Percentiles rank a stretch among this genome's conserved stretches.
Conservation (phyloP, 1,140 invertebrate species). For the Mesaphorura yosii region DNA sequence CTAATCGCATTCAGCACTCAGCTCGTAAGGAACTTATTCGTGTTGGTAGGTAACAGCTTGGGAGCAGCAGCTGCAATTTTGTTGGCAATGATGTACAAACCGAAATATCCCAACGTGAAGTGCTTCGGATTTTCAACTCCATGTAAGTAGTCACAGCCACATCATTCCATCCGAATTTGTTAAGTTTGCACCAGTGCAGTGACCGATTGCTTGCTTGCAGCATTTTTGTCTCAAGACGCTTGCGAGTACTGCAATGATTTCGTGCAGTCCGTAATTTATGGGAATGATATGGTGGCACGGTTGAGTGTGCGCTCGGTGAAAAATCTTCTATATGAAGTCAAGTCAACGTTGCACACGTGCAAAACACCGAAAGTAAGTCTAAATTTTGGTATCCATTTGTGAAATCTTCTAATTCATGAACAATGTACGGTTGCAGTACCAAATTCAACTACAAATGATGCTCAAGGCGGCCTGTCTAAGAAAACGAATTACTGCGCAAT, state of each 20-base stretch:
- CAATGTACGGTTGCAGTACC: too few relatives aligned
- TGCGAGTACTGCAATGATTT: constrained; percentile 61
- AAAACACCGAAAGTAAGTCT: constrained; percentile 22
- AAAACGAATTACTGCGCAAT: too few relatives aligned
- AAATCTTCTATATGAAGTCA: constrained; percentile 7
- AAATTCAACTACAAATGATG: too few relatives aligned
- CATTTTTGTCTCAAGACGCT: constrained; percentile 57
- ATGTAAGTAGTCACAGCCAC: too few relatives aligned
- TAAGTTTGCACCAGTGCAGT: too few relatives aligned
- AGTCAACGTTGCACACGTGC: constrained; percentile 10
- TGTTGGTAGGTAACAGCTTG: constrained; percentile 73
- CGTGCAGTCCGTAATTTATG: constrained; percentile 70
- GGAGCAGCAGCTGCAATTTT: constrained; percentile 70
- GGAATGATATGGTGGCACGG: constrained; percentile 78
- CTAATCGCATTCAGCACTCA: too few relatives aligned
- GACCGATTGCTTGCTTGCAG: too few relatives aligned
- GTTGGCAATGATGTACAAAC: constrained; percentile 59
- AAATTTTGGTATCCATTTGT: too few relatives aligned
- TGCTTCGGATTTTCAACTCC: constrained; percentile 76
- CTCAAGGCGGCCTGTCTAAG: too few relatives aligned
- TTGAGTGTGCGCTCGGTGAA: constrained; percentile 62
- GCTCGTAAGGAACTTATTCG: too few relatives aligned
- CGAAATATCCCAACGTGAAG: constrained; percentile 56
- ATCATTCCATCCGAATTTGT: too few relatives aligned
- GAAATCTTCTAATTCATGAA: too few relatives aligned